A percentile compares a stretch with the other conserved stretches of the same genome.
Evolutionary conservation across 2,888 invertebrate genomes (phyloP).

Genomic region (Trichogramma evanescens): DNA sequence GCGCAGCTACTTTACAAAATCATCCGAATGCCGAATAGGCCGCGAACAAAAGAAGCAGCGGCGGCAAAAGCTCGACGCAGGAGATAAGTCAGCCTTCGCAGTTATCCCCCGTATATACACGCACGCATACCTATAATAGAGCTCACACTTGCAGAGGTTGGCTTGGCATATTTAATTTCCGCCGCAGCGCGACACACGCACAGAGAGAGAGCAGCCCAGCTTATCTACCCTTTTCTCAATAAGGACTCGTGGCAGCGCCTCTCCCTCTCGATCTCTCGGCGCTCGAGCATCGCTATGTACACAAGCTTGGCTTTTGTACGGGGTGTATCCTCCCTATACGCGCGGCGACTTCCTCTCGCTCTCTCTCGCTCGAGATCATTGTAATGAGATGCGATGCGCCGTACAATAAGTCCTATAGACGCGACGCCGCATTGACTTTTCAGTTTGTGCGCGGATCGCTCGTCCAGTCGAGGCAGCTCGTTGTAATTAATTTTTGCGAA

Average conservation of each 20-base stretch:
- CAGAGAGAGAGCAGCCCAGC: conserved; percentile 20
- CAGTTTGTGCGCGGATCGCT: not conserved
- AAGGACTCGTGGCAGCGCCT: conserved; percentile 27
- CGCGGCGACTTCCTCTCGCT: conserved; percentile 1
- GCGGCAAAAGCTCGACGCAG: too few species aligned
- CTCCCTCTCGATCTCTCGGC: conserved; percentile 25
- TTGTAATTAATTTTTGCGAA: conserved; percentile 46
- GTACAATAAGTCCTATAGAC: too few species aligned
- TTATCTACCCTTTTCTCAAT: conserved; percentile 47
- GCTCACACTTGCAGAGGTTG: too few species aligned
- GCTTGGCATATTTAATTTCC: conserved; percentile 47
- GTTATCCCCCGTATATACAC: too few species aligned
- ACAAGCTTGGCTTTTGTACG: not conserved
- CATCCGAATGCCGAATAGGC: too few species aligned
- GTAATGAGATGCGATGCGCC: not conserved
- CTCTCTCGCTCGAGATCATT: conserved; percentile 10
- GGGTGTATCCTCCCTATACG: conserved; percentile 17
- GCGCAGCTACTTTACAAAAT: too few species aligned
- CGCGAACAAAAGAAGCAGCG: too few species aligned
- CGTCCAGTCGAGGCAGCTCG: conserved; percentile 28
- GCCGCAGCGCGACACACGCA: conserved; percentile 26
- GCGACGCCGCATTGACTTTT: too few species aligned
- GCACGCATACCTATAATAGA: too few species aligned
- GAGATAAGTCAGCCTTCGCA: too few species aligned
- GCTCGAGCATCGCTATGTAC: conserved; percentile 12